Evolutionary conservation across 2,888 invertebrate species (phyloP).

Genomic region (Sepioteuthis lessoniana): DNA sequence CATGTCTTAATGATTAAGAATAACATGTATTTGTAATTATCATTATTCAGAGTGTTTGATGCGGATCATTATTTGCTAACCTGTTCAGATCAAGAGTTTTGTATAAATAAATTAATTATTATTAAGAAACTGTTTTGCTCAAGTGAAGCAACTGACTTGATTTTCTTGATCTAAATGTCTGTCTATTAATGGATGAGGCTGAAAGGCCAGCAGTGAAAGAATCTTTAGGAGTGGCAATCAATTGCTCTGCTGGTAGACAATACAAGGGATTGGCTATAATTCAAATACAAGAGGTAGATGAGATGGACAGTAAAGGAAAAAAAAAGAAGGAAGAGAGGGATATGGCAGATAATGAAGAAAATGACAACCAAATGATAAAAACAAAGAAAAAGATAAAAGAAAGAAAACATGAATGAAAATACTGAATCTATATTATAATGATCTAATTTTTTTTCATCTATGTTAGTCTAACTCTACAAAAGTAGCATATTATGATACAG

Average conservation of each 20-base stretch:
- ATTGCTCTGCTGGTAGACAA: neutral
- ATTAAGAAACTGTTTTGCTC: neutral
- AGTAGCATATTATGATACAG: too few species aligned
- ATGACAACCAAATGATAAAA: neutral
- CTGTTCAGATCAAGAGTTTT: neutral
- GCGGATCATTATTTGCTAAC: neutral
- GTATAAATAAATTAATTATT: constrained; percentile 33
- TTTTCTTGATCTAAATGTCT: neutral
- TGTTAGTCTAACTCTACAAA: too few species aligned
- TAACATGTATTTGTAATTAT: neutral
- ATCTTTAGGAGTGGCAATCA: neutral
- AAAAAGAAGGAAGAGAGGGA: neutral
- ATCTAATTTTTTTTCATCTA: too few species aligned
- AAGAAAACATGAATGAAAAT: neutral
- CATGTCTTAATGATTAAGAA: neutral
- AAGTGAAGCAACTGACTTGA: neutral
- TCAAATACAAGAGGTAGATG: neutral
- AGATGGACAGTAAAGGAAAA: neutral
- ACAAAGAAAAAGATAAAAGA: neutral
- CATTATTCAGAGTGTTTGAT: neutral
- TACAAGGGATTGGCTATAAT: neutral
- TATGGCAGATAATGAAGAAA: too few species aligned
- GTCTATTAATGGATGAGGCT: neutral
- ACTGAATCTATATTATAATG: too few species aligned
- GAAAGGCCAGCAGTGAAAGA: neutral